These are phyloP conservation scores for Sicus ferrugineus DNA, from an alignment of 2,888 invertebrate species.

Conservation along the genomic window DNA sequence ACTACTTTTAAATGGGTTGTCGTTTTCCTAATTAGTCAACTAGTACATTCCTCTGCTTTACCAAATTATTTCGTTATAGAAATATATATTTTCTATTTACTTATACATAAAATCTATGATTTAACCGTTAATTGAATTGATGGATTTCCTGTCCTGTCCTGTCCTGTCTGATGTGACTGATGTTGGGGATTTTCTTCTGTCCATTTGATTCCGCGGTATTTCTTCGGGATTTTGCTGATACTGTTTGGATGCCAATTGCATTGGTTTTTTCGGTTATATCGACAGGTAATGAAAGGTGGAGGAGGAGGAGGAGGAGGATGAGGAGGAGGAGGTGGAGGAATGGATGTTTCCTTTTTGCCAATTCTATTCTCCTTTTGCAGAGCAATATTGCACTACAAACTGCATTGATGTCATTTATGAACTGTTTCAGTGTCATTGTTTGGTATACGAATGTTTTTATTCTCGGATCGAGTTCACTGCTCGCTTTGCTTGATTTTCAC, in stretches of 20 bases:
- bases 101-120: slow-evolving; percentile 11
- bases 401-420: no score
- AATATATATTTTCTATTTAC: slow-evolving; percentile 24
- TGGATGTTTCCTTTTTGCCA: no score
- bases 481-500: background rate
- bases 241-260: background rate
- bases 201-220: background rate
- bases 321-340: no score
- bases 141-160: background rate
- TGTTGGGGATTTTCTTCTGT: slow-evolving; percentile 4
- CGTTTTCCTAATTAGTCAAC: background rate
- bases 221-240: background rate
- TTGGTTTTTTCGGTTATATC: no score
- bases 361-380: no score
- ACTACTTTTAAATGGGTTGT: no score
- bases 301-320: no score
- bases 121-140: slow-evolving; percentile 31
- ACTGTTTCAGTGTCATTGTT: no score
- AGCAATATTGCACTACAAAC: no score
- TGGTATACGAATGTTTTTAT: no score
- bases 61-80: slow-evolving; percentile 26
- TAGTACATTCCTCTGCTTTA: slow-evolving; percentile 9
- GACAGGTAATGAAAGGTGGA: no score
- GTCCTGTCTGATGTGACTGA: slow-evolving; percentile 3
- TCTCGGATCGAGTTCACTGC: background rate